phyloP scores from a whole-genome alignment of 2,888 invertebrate genomes.

The Eristalis tenax region DNA sequence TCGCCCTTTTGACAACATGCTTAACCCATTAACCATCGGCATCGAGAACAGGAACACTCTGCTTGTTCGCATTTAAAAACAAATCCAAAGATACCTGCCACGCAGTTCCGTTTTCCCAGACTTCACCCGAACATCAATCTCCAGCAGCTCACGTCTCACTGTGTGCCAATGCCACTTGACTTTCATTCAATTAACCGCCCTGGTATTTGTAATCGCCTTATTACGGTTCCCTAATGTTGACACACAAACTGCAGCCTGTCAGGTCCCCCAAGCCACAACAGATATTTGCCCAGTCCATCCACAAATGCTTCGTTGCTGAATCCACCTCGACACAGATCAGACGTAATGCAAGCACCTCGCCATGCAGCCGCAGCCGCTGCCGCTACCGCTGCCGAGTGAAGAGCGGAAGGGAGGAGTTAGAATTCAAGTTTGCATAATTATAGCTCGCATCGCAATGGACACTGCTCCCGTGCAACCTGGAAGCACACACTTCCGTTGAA shows the following conservation, averaged over 20 bases:
- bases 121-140: not conserved
- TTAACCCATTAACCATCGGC: too few relatives aligned
- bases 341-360: not conserved
- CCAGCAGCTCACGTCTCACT: too few relatives aligned
- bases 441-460: constrained; percentile 59
- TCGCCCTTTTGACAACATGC: too few relatives aligned
- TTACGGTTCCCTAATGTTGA: constrained; percentile 43
- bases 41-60: too few relatives aligned
- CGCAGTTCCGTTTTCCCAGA: not conserved
- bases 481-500: constrained; percentile 26
- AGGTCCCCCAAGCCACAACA: not conserved
- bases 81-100: too few relatives aligned
- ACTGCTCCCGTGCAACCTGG: constrained; percentile 44
- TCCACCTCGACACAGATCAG: constrained; percentile 17
- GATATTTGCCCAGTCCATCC: constrained; percentile 22
- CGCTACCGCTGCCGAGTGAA: too few relatives aligned
- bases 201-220: constrained; percentile 60
- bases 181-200: constrained; percentile 60
- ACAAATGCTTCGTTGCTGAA: not conserved
- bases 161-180: constrained; percentile 34
- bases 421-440: constrained; percentile 56
- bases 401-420: not conserved
- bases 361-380: not conserved
- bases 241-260: constrained; percentile 19
- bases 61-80: too few relatives aligned